phyloP scores from a whole-genome alignment of 2,113 vertebrate species.

The Carassius carassius region DNA sequence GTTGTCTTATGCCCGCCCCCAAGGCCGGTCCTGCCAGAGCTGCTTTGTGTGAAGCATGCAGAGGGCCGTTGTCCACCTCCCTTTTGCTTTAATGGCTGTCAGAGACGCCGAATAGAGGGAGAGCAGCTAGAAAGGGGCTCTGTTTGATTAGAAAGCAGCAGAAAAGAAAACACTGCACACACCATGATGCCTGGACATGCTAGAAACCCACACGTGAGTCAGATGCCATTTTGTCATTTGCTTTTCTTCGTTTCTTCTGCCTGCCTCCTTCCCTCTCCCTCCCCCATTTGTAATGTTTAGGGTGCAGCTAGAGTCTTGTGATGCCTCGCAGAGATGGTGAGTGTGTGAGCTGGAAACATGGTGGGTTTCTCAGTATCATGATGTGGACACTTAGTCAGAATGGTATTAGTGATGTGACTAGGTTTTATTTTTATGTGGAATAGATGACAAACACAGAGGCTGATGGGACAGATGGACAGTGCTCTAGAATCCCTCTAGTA shows the following conservation, averaged over 20 bases:
- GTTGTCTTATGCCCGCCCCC: constrained; percentile 42
- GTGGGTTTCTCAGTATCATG: background rate
- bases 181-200: constrained; percentile 58
- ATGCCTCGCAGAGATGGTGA: constrained; percentile 56
- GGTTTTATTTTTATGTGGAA: background rate
- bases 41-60: constrained; percentile 32
- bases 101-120: background rate
- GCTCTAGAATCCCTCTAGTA: background rate
- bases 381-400: background rate
- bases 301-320: constrained; percentile 69
- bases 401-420: background rate
- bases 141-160: constrained; percentile 19
- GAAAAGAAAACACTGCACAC: constrained; percentile 48
- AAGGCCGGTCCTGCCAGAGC: background rate
- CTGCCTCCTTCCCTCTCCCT: constrained; percentile 44
- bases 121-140: background rate
- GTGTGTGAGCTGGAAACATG: constrained; percentile 33
- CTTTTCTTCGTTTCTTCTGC: background rate
- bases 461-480: background rate
- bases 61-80: background rate
- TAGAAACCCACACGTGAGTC: constrained; percentile 78
- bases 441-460: background rate
- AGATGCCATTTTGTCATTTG: constrained; percentile 38
- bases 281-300: constrained; percentile 50
- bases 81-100: constrained; percentile 23